A percentile compares a stretch with the other conserved stretches of the same genome.
Conservation (phyloP, 1,140 invertebrate genomes). For the Antheraea pernyi region DNA sequence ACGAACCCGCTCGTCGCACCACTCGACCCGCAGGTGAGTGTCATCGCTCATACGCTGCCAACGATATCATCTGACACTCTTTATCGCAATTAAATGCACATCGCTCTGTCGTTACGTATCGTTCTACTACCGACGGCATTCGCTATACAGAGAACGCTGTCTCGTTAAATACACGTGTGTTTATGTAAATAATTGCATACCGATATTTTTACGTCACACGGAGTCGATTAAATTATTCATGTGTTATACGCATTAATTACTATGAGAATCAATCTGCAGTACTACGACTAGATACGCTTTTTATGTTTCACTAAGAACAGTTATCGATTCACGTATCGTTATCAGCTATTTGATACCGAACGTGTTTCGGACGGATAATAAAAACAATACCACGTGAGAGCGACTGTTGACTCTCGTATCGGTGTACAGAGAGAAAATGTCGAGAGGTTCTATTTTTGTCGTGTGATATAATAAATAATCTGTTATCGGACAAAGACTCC, state of each 20-base stretch:
- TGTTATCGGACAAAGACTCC: slow-evolving; percentile 72
- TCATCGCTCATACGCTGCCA: slow-evolving; percentile 18
- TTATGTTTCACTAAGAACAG: slow-evolving; percentile 18
- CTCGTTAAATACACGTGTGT: slow-evolving; percentile 33
- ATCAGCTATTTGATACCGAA: slow-evolving; percentile 48
- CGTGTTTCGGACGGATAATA: slow-evolving; percentile 52
- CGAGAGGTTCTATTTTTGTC: slow-evolving; percentile 65
- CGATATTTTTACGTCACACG: slow-evolving; percentile 37
- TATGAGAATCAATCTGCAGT: slow-evolving; percentile 22
- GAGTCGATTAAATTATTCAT: slow-evolving; percentile 35
- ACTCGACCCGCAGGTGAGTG: slow-evolving; percentile 68
- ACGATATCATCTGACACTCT: slow-evolving; percentile 17
- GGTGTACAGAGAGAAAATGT: slow-evolving; percentile 47
- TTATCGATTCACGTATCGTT: slow-evolving; percentile 51
- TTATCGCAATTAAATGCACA: slow-evolving; percentile 36
- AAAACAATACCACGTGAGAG: slow-evolving; percentile 74
- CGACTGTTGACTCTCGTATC: slow-evolving; percentile 35
- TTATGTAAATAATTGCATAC: slow-evolving; percentile 62
- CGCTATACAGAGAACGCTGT: background rate
- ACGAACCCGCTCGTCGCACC: slow-evolving; percentile 67
- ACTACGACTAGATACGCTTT: slow-evolving; percentile 6
- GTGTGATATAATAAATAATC: slow-evolving; percentile 61
- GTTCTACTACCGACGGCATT: background rate
- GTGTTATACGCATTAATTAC: background rate
- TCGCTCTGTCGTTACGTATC: slow-evolving; percentile 10